phyloP scores from a whole-genome alignment of 1,140 invertebrate genomes.

The Microplitis mediator region DNA sequence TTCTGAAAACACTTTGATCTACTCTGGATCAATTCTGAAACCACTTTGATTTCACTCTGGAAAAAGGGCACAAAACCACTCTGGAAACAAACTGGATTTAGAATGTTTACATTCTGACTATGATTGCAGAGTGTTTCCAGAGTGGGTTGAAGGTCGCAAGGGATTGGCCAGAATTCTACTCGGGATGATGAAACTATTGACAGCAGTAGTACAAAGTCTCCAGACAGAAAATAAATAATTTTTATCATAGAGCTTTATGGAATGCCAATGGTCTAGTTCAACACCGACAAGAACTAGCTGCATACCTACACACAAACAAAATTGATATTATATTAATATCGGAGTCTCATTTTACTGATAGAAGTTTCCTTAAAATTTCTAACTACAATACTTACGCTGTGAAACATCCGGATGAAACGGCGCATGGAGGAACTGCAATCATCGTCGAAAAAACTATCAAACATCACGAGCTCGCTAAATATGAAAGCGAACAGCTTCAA shows the following conservation, averaged over 20 bases:
- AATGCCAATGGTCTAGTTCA: conserved; percentile 39
- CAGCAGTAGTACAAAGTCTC: no score
- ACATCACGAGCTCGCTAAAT: conserved; percentile 24
- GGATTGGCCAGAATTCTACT: no score
- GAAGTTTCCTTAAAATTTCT: conserved; percentile 20
- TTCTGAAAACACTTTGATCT: no score
- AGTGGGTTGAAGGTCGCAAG: no score
- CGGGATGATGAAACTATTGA: no score
- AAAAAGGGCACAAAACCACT: no score
- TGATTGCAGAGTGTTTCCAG: no score
- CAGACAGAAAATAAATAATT: no score
- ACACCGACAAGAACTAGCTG: conserved; percentile 32
- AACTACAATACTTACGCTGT: conserved; percentile 31
- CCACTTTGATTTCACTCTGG: no score
- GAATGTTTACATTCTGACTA: no score
- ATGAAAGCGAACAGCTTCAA: conserved; percentile 31
- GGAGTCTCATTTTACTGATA: not conserved
- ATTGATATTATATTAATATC: conserved; percentile 42
- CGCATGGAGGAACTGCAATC: conserved; percentile 36
- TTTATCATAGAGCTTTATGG: conserved; percentile 29
- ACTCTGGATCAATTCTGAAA: no score
- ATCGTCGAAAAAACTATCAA: conserved; percentile 35
- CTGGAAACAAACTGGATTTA: no score
- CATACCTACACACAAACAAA: conserved; percentile 33
- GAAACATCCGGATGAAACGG: conserved; percentile 32